Conservation (phyloP, 2,888 invertebrate species). For the Morpho deidamia region DNA sequence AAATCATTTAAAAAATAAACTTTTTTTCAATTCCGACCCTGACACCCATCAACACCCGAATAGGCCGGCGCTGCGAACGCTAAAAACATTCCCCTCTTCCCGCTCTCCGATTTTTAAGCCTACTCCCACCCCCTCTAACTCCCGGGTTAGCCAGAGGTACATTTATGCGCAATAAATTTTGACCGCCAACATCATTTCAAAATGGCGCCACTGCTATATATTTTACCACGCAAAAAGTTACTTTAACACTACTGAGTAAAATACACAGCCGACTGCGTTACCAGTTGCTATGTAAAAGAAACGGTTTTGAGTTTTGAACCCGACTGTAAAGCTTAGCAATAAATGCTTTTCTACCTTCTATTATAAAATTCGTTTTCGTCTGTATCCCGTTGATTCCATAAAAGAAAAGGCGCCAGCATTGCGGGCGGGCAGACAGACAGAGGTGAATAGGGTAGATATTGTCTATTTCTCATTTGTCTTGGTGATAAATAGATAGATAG, state of each 20-base stretch:
- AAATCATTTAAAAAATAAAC: constrained; percentile 1
- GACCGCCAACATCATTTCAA: constrained; percentile 60
- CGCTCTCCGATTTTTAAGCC: constrained; percentile 76
- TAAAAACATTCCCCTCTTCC: constrained; percentile 74
- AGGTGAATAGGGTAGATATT: constrained; percentile 66
- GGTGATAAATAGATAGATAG: no score
- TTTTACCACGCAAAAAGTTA: constrained; percentile 33
- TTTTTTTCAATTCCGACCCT: constrained; percentile 40
- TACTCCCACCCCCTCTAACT: constrained; percentile 70
- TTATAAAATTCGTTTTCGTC: constrained; percentile 40
- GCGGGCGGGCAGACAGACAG: constrained; percentile 54
- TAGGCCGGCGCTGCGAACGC: constrained; percentile 73
- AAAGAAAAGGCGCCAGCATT: constrained; percentile 67
- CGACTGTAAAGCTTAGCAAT: constrained; percentile 47
- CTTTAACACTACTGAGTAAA: constrained; percentile 28
- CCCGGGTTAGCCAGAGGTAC: constrained; percentile 77
- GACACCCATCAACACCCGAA: constrained; percentile 71
- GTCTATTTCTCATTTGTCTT: constrained; percentile 74
- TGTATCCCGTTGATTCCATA: constrained; percentile 38
- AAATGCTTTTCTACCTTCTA: constrained; percentile 44
- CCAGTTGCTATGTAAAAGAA: constrained; percentile 65
- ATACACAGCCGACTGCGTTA: constrained; percentile 26
- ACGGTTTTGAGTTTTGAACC: constrained; percentile 60
- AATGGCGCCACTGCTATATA: constrained; percentile 51
- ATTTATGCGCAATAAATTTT: constrained; percentile 79